Evolutionary conservation across 2,797 vertebrate species (phyloP).

Genomic region (Pangasius larnaudii): DNA sequence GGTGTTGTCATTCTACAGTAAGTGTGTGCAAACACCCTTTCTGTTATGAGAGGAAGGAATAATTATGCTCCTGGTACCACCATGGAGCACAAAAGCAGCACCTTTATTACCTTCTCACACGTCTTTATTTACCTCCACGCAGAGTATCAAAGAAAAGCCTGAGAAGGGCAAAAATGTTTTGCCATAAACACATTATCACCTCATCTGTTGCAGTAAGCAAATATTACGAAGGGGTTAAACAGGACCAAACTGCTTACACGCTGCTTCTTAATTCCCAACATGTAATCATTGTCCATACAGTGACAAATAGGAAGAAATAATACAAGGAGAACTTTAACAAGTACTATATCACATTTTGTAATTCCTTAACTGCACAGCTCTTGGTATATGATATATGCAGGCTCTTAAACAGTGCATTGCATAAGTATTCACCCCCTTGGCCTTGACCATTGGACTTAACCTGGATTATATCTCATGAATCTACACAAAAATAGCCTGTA

Average conservation of each 20-base stretch:
- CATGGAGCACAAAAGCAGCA: neutral
- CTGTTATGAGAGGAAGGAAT: neutral
- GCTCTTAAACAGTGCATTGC: neutral
- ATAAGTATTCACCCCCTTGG: neutral
- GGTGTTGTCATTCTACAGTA: neutral
- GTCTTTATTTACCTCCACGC: neutral
- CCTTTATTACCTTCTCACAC: conserved; percentile 1
- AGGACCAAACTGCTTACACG: neutral
- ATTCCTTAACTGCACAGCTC: neutral
- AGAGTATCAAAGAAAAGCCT: neutral
- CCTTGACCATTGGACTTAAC: neutral
- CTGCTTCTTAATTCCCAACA: neutral
- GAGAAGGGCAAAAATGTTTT: neutral
- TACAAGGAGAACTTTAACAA: neutral
- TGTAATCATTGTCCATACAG: neutral
- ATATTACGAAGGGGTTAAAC: neutral
- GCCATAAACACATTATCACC: conserved; percentile 15
- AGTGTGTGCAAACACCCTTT: neutral
- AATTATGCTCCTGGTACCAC: conserved; percentile 12
- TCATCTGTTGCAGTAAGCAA: conserved; percentile 2
- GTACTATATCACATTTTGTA: neutral
- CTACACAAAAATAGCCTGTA: neutral
- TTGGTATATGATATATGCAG: neutral
- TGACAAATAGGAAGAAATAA: neutral
- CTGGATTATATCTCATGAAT: neutral